Conservation (phyloP, 2,797 vertebrate species). For the Pteronotus mesoamericanus region DNA sequence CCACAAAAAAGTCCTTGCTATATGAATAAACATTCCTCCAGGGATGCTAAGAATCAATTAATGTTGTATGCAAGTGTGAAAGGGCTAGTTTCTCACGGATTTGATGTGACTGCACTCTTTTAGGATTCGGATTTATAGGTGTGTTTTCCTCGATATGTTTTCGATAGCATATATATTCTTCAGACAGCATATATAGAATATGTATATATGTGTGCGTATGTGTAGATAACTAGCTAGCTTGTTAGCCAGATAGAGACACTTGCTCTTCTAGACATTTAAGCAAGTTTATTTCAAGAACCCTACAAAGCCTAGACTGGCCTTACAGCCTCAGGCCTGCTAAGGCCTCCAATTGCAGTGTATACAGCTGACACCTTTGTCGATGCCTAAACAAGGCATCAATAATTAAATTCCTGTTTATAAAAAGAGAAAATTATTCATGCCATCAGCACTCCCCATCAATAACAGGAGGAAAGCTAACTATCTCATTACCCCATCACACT, state of each 20-base stretch:
- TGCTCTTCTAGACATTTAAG: background rate
- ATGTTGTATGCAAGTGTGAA: background rate
- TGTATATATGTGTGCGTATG: background rate
- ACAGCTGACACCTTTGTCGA: conserved; percentile 78
- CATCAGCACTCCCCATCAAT: conserved; percentile 80
- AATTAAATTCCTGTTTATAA: conserved; percentile 86
- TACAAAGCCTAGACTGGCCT: background rate
- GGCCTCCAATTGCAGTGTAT: conserved; percentile 37
- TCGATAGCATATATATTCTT: background rate
- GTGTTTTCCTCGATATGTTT: background rate
- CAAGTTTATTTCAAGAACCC: background rate
- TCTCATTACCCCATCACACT: conserved; percentile 85
- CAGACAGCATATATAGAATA: background rate
- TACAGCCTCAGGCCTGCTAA: background rate
- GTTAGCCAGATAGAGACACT: background rate
- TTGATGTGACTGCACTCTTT: background rate
- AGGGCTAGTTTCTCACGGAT: background rate
- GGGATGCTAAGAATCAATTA: conserved; percentile 30
- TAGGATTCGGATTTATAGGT: background rate
- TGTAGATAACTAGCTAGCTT: background rate
- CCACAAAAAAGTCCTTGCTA: background rate
- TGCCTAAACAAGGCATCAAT: conserved; percentile 84
- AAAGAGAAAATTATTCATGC: conserved; percentile 85
- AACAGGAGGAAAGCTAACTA: conserved; percentile 82
- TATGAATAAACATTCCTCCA: background rate